Base-by-base conservation (phyloP, 1,140 invertebrate genomes). In the Augochlora pura region DNA sequence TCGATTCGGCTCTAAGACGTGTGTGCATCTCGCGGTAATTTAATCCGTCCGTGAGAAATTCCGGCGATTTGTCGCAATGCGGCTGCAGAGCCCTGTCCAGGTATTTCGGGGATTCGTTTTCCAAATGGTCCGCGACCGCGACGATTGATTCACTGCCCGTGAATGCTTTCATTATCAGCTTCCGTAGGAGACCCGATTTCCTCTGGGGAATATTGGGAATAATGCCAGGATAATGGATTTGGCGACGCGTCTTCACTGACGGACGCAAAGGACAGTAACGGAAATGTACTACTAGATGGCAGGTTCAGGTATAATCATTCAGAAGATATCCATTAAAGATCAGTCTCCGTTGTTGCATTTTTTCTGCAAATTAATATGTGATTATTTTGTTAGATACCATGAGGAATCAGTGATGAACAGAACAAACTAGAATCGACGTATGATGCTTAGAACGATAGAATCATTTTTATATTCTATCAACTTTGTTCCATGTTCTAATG, bases 11-110 rank as follows among this genome's bases (percentile, higher is more conserved):
- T n/a, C n/a, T n/a, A n/a, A n/a, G n/a, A n/a, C n/a, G n/a, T n/a
- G n/a, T n/a, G n/a, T n/a, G n/a, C n/a, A n/a, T n/a, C n/a, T 32
- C 7, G 25, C 12, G 39, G 3, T 5, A 23, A 65, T 21, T 6
- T 21, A 6, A 54, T n/a, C 9, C 7, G 6, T 8, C n/a, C 54
- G 54, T n/a, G 54, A 57, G 21, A n/a, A n/a, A 57, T 14, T 65
- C n/a, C n/a, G 64, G 12, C 16, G 38, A 71, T 25, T 63, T 65
- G 80, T 79, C 80, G 80, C 80, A 82, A 67, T 82, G 80, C 80
- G 76, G 64, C 32, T 27, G 69, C 42, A 57, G 63, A 25, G 3
- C 8, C 23, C 23, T 79, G 63, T 63, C 46, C 57, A 72, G 57
- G 64, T 57, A 68, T 27, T 62, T 60, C 27, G 0, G 12, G 8